Evolutionary conservation across 2,113 vertebrate genomes (phyloP), one percentile per base, ranked within the genome.

Genomic region (Mobula hypostoma): DNA sequence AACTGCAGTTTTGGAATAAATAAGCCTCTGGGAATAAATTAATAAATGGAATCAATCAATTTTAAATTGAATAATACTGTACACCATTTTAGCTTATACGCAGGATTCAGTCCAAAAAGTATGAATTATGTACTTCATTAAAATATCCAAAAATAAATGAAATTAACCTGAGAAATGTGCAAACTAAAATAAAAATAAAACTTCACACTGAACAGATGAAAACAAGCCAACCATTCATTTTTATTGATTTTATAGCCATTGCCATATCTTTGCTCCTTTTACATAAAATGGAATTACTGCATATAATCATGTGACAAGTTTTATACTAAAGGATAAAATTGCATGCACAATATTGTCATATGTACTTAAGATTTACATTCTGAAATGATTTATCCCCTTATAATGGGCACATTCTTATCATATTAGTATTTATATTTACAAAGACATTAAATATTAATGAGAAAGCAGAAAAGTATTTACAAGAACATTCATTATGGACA

Each of bases 301-400:
- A 21, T 21, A 74, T 21, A 74, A 1, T 66, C 19, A 68, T 66
- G 61, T 3, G 29, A 29, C 5, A 14, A 15, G 7, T 32, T 90
- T 90, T 90, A 90, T 32, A n/a, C 56, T 36, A 7, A 63, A 36
- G 7, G 61, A n/a, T 27, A 15, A 88, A 90, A 68, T 88, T 19
- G 66, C 63, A 66, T 12, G 66, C 32, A 85, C 82, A 27, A 8
- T 56, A 24, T 83, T 87, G 82, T 24, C 56, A 85, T 27, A 61
- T 85, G 56, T 19, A 82, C 36, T 83, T 48, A 21, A 19, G 85
- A 90, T 90, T 77, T 68, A 90, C 85, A 90, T 66, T 66, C 66
- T 88, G 29, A 90, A 90, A 68, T 32, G 0, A 17, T 68, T 90
- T 17, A 32, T 32, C 15, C 63, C 29, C 32, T 90, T 14, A 66